Evolutionary conservation across 2,113 vertebrate genomes (phyloP).

Genomic region (Crotophaga sulcirostris): DNA sequence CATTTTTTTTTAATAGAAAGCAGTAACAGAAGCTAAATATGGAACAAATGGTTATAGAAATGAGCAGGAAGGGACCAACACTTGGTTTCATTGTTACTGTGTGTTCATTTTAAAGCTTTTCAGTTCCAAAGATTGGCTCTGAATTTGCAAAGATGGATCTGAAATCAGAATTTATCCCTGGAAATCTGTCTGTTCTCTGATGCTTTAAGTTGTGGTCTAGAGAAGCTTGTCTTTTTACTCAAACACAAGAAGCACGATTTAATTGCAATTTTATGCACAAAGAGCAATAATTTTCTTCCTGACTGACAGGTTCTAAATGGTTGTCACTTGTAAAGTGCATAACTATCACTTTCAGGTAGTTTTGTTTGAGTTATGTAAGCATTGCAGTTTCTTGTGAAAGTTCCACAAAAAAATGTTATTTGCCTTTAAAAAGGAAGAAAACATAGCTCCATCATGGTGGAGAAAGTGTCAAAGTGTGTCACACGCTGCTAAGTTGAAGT

Average conservation of each 20-base stretch:
- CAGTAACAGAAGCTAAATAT: background rate
- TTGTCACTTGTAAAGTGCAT: constrained; percentile 60
- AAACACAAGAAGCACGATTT: constrained; percentile 52
- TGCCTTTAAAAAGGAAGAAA: background rate
- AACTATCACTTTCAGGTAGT: constrained; percentile 64
- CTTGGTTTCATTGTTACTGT: background rate
- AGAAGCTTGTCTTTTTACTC: constrained; percentile 31
- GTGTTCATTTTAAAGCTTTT: background rate
- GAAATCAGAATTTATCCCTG: constrained; percentile 5
- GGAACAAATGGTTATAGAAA: background rate
- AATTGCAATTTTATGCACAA: constrained; percentile 61
- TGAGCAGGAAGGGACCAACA: background rate
- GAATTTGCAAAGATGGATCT: background rate
- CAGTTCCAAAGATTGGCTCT: background rate
- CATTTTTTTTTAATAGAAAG: background rate
- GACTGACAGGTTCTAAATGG: constrained; percentile 61
- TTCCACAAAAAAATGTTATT: background rate
- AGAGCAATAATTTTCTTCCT: constrained; percentile 60
- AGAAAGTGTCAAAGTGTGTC: background rate
- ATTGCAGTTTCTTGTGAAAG: constrained; percentile 16
- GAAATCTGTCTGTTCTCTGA: constrained; percentile 5
- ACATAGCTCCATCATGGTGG: background rate
- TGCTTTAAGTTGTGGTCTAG: constrained; percentile 24
- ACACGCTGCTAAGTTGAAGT: background rate
- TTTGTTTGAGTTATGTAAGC: constrained; percentile 41